Conservation (phyloP, 2,888 invertebrate species). For the Scaptomyza reducta region DNA sequence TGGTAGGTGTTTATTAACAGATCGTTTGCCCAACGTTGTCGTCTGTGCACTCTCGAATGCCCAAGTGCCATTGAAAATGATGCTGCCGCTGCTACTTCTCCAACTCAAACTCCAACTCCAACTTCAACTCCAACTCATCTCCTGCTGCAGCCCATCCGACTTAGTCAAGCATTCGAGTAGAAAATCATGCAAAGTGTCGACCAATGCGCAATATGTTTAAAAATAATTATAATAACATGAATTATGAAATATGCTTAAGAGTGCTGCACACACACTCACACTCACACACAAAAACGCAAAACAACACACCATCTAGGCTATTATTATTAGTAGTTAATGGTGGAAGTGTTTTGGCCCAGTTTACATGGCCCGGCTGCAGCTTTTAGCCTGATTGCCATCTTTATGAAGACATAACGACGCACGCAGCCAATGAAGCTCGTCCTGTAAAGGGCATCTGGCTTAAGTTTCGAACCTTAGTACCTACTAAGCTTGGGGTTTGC, state of each 20-base stretch:
- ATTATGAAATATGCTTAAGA: constrained; percentile 46
- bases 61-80: constrained; percentile 54
- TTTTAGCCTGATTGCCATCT: constrained; percentile 67
- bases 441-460: constrained; percentile 31
- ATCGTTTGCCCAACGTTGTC: constrained; percentile 76
- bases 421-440: constrained; percentile 46
- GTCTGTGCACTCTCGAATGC: constrained; percentile 46
- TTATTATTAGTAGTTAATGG: constrained; percentile 67
- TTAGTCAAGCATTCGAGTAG: constrained; percentile 64
- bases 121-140: not conserved
- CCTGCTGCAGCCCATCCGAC: constrained; percentile 3
- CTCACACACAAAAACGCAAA: constrained; percentile 14
- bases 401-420: constrained; percentile 79
- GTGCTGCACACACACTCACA: constrained; percentile 17
- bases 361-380: constrained; percentile 57
- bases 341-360: constrained; percentile 67
- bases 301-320: constrained; percentile 23
- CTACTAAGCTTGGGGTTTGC: constrained; percentile 22
- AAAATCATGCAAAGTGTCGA: constrained; percentile 77
- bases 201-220: constrained; percentile 68
- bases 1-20: constrained; percentile 83
- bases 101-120: not conserved
- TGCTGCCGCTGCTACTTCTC: not conserved
- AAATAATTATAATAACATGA: constrained; percentile 77
- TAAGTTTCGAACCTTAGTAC: not conserved